Percentiles rank a stretch among this genome's conserved stretches.
Conservation (phyloP, 92 coral and sea anemone genomes). For the Zoanthus sansibaricus region DNA sequence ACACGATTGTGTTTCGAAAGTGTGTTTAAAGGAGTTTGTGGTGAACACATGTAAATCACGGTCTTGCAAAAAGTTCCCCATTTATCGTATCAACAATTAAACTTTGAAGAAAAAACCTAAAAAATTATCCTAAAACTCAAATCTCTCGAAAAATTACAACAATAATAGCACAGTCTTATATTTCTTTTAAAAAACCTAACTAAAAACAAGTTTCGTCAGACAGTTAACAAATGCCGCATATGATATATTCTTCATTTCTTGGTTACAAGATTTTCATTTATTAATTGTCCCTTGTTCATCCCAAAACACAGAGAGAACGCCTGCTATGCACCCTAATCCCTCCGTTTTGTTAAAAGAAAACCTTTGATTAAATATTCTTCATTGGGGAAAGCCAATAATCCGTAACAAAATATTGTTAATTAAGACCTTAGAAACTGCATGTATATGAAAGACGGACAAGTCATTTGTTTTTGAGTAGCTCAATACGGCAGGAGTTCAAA, state of each 20-base stretch:
- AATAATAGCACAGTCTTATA: background rate
- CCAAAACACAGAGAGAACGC: background rate
- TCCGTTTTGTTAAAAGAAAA: background rate
- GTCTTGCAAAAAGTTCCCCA: background rate
- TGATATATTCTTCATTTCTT: background rate
- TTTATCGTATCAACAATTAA: background rate
- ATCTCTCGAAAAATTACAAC: background rate
- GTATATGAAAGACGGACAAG: background rate
- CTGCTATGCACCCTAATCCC: background rate
- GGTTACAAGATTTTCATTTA: background rate
- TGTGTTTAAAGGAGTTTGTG: background rate
- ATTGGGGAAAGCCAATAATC: conserved; percentile 31
- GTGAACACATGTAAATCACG: background rate
- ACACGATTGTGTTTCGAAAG: background rate
- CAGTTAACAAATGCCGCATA: background rate
- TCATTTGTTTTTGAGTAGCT: background rate
- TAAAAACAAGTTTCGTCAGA: background rate
- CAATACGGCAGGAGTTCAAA: background rate
- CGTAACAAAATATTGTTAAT: conserved; percentile 22
- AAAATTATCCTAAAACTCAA: background rate
- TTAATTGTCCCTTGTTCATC: background rate
- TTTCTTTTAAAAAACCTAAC: background rate
- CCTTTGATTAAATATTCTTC: conserved; percentile 29
- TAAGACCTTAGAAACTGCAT: conserved; percentile 9
- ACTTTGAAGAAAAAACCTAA: background rate